phyloP scores from a whole-genome alignment of 2,888 invertebrate species.

The Entomobrya multifasciata region DNA sequence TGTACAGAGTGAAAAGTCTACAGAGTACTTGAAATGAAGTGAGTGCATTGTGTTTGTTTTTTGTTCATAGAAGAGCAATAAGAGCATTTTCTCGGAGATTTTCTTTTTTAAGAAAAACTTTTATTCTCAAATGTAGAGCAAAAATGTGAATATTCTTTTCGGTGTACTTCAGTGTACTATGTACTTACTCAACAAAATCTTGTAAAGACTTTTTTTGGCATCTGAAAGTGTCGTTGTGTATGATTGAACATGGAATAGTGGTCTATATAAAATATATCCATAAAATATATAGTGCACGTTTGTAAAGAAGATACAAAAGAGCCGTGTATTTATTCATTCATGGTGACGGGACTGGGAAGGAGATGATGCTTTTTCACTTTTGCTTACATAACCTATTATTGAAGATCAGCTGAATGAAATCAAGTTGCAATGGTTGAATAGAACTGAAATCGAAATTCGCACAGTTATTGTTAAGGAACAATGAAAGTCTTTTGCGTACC shows the following conservation, averaged over 20 bases:
- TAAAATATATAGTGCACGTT: too few relatives aligned
- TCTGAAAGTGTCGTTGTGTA: too few relatives aligned
- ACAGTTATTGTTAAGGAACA: conserved; percentile 72
- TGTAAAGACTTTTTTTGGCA: too few relatives aligned
- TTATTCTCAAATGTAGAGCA: background rate
- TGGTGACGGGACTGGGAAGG: conserved; percentile 48
- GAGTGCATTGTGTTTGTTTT: background rate
- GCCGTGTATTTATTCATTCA: conserved; percentile 50
- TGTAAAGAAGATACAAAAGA: too few relatives aligned
- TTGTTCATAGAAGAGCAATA: background rate
- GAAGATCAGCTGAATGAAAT: conserved; percentile 72
- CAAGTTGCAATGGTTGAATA: conserved; percentile 73
- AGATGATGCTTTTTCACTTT: conserved; percentile 69
- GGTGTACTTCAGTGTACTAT: background rate
- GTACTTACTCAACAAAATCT: too few relatives aligned
- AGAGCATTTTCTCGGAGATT: conserved; percentile 31
- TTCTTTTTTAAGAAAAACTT: conserved; percentile 12
- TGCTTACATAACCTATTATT: conserved; percentile 73
- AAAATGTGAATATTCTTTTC: background rate
- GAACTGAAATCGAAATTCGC: conserved; percentile 73
- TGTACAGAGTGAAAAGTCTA: too few relatives aligned
- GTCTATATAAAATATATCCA: too few relatives aligned
- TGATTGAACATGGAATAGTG: too few relatives aligned
- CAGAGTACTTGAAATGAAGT: too few relatives aligned
- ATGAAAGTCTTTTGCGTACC: conserved; percentile 69